Conservation (phyloP, 1,140 invertebrate species). For the Drosophila pallidifrons region DNA sequence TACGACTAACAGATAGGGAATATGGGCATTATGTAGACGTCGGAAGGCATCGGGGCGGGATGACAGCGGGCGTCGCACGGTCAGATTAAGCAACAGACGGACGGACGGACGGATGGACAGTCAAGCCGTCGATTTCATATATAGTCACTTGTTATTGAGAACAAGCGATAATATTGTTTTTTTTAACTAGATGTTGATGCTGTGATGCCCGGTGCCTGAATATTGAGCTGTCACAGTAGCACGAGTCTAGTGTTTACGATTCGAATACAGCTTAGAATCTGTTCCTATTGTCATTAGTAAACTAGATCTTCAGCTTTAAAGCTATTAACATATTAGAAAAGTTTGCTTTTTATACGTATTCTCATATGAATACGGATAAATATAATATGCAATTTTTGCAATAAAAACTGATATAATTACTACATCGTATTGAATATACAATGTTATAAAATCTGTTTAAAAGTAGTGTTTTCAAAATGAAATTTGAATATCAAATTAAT, state of each 20-base stretch:
- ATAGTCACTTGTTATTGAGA: conserved; percentile 79
- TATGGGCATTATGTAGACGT: conserved; percentile 15
- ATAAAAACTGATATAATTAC: too few species aligned
- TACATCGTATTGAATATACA: too few species aligned
- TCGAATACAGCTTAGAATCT: background rate
- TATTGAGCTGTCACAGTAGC: conserved; percentile 43
- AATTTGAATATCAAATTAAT: too few species aligned
- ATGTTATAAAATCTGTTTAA: too few species aligned
- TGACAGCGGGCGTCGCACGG: conserved; percentile 56
- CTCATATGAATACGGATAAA: too few species aligned
- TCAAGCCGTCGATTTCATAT: conserved; percentile 4
- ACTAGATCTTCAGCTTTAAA: too few species aligned
- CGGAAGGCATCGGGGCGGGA: conserved; percentile 43
- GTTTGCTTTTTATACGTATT: too few species aligned
- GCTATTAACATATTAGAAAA: too few species aligned
- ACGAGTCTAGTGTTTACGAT: background rate
- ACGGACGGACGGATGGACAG: conserved; percentile 8
- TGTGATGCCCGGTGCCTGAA: conserved; percentile 33
- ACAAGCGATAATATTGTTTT: conserved; percentile 85
- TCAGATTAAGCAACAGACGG: conserved; percentile 75
- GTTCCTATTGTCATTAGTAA: too few species aligned
- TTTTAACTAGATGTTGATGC: conserved; percentile 84
- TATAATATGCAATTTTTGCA: too few species aligned
- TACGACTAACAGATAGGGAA: conserved; percentile 67
- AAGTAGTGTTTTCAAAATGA: too few species aligned